phyloP scores from a whole-genome alignment of 2,797 vertebrate species.

The Tadarida brasiliensis region DNA sequence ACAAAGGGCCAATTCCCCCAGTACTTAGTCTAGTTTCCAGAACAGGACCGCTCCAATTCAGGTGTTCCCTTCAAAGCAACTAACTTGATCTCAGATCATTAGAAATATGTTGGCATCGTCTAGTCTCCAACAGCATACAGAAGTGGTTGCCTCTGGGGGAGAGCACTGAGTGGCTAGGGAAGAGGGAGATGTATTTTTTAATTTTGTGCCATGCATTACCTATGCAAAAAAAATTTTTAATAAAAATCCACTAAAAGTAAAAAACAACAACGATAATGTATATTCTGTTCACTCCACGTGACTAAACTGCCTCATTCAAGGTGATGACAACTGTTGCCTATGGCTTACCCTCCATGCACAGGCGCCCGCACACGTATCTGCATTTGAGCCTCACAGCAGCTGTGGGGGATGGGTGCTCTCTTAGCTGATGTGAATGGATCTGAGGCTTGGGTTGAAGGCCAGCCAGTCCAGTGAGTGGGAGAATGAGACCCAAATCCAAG shows the following conservation, averaged over 20 bases:
- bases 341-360: not conserved
- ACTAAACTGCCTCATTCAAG: not conserved
- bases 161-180: not conserved
- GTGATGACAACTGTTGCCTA: not conserved
- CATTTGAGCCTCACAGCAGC: not conserved
- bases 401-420: not conserved
- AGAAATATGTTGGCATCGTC: not conserved
- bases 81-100: not conserved
- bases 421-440: not conserved
- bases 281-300: not conserved
- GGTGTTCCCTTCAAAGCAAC: not conserved
- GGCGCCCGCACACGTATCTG: fast-evolving
- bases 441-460: not conserved
- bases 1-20: not conserved
- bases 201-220: not conserved
- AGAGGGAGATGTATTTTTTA: not conserved
- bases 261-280: not conserved
- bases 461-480: not conserved
- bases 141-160: not conserved
- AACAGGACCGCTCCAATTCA: not conserved
- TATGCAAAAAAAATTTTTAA: not conserved
- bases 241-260: not conserved
- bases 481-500: not conserved
- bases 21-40: not conserved
- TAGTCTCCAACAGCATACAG: not conserved